Conservation (phyloP, 2,888 invertebrate genomes). For the Amblyjoppa fuscipennis region DNA sequence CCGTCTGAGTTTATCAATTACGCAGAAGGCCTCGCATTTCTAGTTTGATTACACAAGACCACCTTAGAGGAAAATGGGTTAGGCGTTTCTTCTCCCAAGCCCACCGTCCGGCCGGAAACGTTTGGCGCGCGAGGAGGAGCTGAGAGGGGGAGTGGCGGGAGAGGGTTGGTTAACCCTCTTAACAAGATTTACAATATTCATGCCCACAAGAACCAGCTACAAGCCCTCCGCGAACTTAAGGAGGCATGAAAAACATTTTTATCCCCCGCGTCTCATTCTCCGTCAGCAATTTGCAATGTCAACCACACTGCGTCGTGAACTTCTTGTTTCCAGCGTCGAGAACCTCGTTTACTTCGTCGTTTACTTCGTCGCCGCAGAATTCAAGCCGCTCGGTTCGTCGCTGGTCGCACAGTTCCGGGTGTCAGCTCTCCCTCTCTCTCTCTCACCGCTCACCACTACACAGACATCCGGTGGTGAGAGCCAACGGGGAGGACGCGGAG, state of each 20-base stretch:
- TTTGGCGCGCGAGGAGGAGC: too few relatives aligned
- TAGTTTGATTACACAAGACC: neutral
- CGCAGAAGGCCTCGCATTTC: neutral
- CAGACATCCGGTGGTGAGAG: neutral
- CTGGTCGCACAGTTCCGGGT: slow-evolving; percentile 12
- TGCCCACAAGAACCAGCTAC: neutral
- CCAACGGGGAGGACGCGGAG: neutral
- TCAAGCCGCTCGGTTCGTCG: neutral
- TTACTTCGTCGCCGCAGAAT: slow-evolving; percentile 57
- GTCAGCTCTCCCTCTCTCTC: neutral
- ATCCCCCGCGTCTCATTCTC: neutral
- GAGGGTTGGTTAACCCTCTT: neutral
- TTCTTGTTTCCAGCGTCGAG: slow-evolving; percentile 1
- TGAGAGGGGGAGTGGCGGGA: too few relatives aligned
- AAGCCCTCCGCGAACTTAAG: neutral
- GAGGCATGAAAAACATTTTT: neutral
- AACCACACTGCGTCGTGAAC: slow-evolving; percentile 37
- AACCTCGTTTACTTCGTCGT: slow-evolving; percentile 8
- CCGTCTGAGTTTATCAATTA: neutral
- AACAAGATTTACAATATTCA: slow-evolving; percentile 1
- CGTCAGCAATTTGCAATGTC: slow-evolving; percentile 48
- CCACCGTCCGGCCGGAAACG: too few relatives aligned
- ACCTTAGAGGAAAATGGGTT: neutral
- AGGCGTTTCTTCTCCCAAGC: too few relatives aligned
- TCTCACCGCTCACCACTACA: slow-evolving; percentile 10